Base-by-base conservation (phyloP, 2,113 vertebrate genomes). In the Piprites chloris region DNA sequence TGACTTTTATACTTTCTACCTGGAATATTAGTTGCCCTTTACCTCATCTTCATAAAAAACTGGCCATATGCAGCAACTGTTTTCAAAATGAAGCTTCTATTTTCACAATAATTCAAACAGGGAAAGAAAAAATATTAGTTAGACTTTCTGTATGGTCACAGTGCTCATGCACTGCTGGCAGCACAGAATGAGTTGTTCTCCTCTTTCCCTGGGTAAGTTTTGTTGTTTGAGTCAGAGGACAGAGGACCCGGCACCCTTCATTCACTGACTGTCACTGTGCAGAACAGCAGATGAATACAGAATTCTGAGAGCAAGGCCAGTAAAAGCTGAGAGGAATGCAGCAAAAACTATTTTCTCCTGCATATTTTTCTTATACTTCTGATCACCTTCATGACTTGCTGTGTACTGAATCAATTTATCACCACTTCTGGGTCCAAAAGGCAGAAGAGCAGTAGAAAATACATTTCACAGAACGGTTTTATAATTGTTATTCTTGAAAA, bases 311-410 rank as follows among this genome's bases (percentile, higher is more conserved):
- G 73, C 44, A 49, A 71, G 47, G 42, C 47, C 58, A 56, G 66
- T 24, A 33, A 85, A 85, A 91, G 37, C 81, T 62, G 62, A 87
- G 52, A 91, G 69, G 85, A 96, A 96, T 94, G 87, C 78, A 87
- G 89, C 37, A 91, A 95, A 85, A 93, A 76, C 46, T 69, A 85
- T 77, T 75, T 93, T 87, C 82, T 76, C 41, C 87, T 85, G 63
- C 81, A 65, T 83, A 87, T 91, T 94, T 94, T 93, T 91, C 84
- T 77, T 89, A 30, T 15, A 41, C 28, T 66, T 79, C 49, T 79
- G 93, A 92, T 94, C 96, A 96, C 89, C 72, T 46, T 58, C 2
- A 1, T 42, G 85, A 49, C 81, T 89, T 79, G 42, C 71, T 15
- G 12, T 27, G n/a, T 32, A 62, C 50, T 94, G 69, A 82, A 91